These are phyloP conservation scores for Thecocarcelia acutangulata DNA, from an alignment of 2,888 invertebrate genomes.

Conservation along the genomic window DNA sequence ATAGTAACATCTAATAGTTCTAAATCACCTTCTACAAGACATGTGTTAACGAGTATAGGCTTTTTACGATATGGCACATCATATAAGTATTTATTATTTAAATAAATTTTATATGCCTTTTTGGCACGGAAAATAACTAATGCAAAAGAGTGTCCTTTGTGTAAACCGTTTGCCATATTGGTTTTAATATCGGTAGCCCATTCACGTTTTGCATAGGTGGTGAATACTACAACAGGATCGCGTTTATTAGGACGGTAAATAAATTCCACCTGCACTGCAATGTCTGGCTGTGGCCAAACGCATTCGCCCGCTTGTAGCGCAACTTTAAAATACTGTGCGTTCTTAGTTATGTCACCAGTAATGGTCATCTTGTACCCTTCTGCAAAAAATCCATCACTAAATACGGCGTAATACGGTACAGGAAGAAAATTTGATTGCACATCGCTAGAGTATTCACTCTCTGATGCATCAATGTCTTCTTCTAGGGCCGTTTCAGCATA, in stretches of 20 bases:
- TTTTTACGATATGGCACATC: no score
- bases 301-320: slow-evolving; percentile 85
- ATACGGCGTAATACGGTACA: slow-evolving; percentile 79
- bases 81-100: no score
- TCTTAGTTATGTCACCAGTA: slow-evolving; percentile 84
- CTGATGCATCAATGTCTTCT: background rate
- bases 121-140: slow-evolving; percentile 70
- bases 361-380: slow-evolving; percentile 83
- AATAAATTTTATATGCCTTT: no score
- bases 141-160: slow-evolving; percentile 75
- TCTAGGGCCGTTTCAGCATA: slow-evolving; percentile 25
- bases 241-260: slow-evolving; percentile 82
- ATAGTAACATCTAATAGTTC: no score
- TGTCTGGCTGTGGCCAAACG: slow-evolving; percentile 87
- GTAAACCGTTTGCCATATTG: slow-evolving; percentile 71
- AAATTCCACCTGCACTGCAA: slow-evolving; percentile 88
- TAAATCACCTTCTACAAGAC: no score
- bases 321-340: slow-evolving; percentile 87
- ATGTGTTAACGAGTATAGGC: no score
- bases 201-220: slow-evolving; percentile 83
- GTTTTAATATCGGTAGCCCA: slow-evolving; percentile 75
- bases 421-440: slow-evolving; percentile 64
- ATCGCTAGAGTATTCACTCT: background rate
- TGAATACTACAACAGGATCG: slow-evolving; percentile 85
- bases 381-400: slow-evolving; percentile 76